Evolutionary conservation across 2,113 vertebrate species (phyloP).

Genomic region (Choloepus hoffmanni): DNA sequence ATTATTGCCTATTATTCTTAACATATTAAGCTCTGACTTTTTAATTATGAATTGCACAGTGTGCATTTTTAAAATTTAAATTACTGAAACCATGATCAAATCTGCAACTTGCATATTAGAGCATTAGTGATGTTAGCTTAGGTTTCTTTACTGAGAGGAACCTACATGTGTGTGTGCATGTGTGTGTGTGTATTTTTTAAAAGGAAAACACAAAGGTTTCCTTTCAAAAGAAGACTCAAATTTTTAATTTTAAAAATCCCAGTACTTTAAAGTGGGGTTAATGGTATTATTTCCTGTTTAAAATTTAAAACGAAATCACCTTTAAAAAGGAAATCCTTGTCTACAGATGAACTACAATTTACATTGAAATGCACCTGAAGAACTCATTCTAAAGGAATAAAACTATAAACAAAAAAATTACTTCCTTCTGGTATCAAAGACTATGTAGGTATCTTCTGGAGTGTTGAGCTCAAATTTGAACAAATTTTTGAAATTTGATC

Average conservation of each 20-base stretch:
- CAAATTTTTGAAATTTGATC: neutral
- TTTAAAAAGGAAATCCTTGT: neutral
- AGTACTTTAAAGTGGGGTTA: neutral
- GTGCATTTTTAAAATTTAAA: slow-evolving; percentile 45
- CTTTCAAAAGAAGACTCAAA: neutral
- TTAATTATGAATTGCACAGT: neutral
- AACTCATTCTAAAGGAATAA: neutral
- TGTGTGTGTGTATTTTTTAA: neutral
- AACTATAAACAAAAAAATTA: neutral
- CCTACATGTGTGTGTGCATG: neutral
- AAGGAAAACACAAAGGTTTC: neutral
- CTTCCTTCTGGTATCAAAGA: neutral
- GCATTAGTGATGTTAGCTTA: neutral
- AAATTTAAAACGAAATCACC: neutral
- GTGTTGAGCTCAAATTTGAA: neutral
- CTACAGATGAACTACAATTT: neutral
- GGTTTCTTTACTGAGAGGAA: neutral
- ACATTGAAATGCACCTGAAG: neutral
- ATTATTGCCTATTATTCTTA: slow-evolving; percentile 41
- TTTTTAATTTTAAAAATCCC: neutral
- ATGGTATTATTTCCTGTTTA: neutral
- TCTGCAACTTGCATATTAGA: neutral
- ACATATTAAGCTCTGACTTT: slow-evolving; percentile 5
- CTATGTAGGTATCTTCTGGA: neutral
- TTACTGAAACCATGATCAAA: neutral